phyloP scores from a whole-genome alignment of 2,888 invertebrate genomes.

The Lissonota sp. region DNA sequence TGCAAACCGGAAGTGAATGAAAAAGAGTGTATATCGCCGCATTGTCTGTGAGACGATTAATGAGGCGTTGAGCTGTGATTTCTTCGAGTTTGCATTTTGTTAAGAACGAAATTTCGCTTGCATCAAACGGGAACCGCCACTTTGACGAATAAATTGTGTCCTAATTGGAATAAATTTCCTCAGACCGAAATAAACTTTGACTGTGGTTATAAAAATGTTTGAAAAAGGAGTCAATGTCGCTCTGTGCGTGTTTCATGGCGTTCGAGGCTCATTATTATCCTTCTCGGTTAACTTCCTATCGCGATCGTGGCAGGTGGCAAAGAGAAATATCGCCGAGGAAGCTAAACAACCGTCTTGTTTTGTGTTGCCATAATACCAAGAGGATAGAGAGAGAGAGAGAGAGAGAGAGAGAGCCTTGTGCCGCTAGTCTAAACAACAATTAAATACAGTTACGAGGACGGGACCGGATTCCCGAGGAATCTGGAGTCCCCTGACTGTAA shows the following conservation, averaged over 20 bases:
- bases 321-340: conserved; percentile 21
- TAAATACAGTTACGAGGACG: conserved; percentile 77
- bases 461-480: conserved; percentile 77
- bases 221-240: conserved; percentile 6
- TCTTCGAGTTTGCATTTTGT: too few relatives aligned
- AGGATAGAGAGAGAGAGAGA: conserved; percentile 26
- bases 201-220: background rate
- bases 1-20: conserved; percentile 31
- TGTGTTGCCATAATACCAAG: conserved; percentile 17
- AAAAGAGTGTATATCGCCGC: conserved; percentile 8
- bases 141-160: background rate
- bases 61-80: background rate
- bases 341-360: conserved; percentile 22
- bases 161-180: background rate
- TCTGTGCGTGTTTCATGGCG: background rate
- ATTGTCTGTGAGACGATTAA: background rate
- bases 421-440: conserved; percentile 75
- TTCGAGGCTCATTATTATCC: background rate
- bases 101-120: background rate
- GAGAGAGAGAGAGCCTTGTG: conserved; percentile 52
- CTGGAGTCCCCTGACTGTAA: conserved; percentile 77
- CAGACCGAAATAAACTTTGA: background rate
- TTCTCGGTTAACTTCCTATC: conserved; percentile 6
- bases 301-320: conserved; percentile 22
- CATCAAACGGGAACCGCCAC: background rate